Percentiles rank a stretch among this genome's conserved stretches.
Evolutionary conservation across 2,888 invertebrate species (phyloP).

Genomic region (Drosophila mimica): DNA sequence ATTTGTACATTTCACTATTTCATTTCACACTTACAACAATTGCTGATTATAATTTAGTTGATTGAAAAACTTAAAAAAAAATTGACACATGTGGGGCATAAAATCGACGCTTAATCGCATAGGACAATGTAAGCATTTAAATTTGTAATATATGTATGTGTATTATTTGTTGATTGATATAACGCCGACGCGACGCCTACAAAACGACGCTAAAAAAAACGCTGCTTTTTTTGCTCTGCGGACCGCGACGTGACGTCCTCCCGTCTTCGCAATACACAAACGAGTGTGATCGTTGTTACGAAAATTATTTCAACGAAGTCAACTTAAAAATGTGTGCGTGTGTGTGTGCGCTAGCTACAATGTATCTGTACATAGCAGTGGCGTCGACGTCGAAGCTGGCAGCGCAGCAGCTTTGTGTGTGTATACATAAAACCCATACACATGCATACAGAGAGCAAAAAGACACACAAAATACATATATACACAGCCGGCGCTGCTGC

Average conservation of each 20-base stretch:
- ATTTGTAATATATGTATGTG: slow-evolving; percentile 14
- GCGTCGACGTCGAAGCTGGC: slow-evolving; percentile 42
- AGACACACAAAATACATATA: slow-evolving; percentile 62
- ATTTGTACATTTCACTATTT: slow-evolving; percentile 5
- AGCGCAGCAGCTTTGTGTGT: slow-evolving; percentile 69
- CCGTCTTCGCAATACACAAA: slow-evolving; percentile 84
- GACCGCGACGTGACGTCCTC: slow-evolving; percentile 75
- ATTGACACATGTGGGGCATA: slow-evolving; percentile 41
- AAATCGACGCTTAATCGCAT: slow-evolving; percentile 10
- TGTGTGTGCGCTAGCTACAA: slow-evolving; percentile 19
- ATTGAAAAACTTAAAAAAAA: slow-evolving; percentile 51
- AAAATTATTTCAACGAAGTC: slow-evolving; percentile 82
- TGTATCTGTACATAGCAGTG: slow-evolving; percentile 47
- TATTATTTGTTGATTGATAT: slow-evolving; percentile 49
- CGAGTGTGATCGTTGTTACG: slow-evolving; percentile 85
- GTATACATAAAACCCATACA: slow-evolving; percentile 30
- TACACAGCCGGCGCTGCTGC: slow-evolving; percentile 43
- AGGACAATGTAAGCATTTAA: slow-evolving; percentile 19
- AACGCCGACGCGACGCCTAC: slow-evolving; percentile 64
- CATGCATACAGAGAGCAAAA: slow-evolving; percentile 47
- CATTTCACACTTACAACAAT: slow-evolving; percentile 49
- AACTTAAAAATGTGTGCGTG: slow-evolving; percentile 73
- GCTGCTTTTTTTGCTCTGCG: slow-evolving; percentile 52
- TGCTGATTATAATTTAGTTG: slow-evolving; percentile 21
- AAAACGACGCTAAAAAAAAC: slow-evolving; percentile 57